Percentiles rank a stretch among this genome's conserved stretches.
phyloP scores from a whole-genome alignment of 2,797 vertebrate genomes.

The Apogon hyalosoma region DNA sequence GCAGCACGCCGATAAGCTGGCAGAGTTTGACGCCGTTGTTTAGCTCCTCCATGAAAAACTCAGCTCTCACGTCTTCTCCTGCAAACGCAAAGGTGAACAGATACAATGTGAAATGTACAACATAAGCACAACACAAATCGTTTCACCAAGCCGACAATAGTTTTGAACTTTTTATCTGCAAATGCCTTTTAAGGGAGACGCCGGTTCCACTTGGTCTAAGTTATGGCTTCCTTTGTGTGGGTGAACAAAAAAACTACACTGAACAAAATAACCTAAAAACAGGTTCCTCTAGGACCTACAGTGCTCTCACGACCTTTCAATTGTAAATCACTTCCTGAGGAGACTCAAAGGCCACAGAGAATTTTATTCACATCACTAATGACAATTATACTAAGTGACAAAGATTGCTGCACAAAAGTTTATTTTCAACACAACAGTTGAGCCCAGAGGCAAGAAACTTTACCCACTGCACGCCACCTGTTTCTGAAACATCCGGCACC shows the following conservation, averaged over 20 bases:
- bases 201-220: too few relatives aligned
- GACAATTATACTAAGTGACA: constrained; percentile 41
- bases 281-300: constrained; percentile 9
- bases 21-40: constrained; percentile 95
- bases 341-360: constrained; percentile 28
- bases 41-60: constrained; percentile 92
- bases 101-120: neutral
- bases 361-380: constrained; percentile 30
- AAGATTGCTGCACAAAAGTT: constrained; percentile 45
- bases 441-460: constrained; percentile 43
- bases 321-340: constrained; percentile 41
- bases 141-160: too few relatives aligned
- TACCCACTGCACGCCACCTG: constrained; percentile 40
- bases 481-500: constrained; percentile 17
- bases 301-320: constrained; percentile 34
- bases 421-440: constrained; percentile 21
- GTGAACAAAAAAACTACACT: neutral
- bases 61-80: constrained; percentile 89
- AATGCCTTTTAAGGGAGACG: neutral
- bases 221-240: neutral
- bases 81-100: neutral
- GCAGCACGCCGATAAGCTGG: constrained; percentile 88
- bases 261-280: too few relatives aligned
- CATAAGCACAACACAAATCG: neutral
- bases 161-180: neutral